phyloP scores from a whole-genome alignment of 2,888 invertebrate species.

The Xiphydria camelus region DNA sequence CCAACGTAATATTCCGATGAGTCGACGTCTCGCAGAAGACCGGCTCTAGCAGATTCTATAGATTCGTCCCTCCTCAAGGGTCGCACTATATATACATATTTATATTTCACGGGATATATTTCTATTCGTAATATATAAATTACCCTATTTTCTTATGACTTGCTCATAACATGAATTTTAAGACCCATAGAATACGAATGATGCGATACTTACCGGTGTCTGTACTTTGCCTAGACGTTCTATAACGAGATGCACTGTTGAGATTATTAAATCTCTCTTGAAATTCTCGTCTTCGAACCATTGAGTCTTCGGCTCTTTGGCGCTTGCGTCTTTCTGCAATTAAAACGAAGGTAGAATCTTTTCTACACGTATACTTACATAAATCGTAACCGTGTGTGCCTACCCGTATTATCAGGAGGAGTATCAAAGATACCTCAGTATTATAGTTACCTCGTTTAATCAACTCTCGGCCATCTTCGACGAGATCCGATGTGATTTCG shows the following conservation, averaged over 20 bases:
- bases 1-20: conserved; percentile 70
- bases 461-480: conserved; percentile 91
- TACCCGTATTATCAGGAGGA: conserved; percentile 5
- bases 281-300: conserved; percentile 74
- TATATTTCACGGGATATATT: conserved; percentile 14
- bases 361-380: no score
- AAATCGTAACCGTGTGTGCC: no score
- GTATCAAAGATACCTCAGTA: conserved; percentile 2
- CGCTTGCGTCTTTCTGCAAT: conserved; percentile 75
- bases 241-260: conserved; percentile 51
- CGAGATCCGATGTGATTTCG: conserved; percentile 88
- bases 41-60: conserved; percentile 75
- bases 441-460: conserved; percentile 75
- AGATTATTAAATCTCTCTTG: conserved; percentile 66
- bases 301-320: conserved; percentile 79
- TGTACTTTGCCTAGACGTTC: conserved; percentile 56
- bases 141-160: background rate
- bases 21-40: conserved; percentile 78
- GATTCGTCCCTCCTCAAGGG: conserved; percentile 62
- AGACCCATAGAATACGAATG: background rate
- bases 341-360: conserved; percentile 4
- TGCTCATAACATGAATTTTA: no score
- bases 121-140: background rate
- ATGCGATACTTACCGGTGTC: conserved; percentile 57
- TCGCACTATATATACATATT: conserved; percentile 61